These are phyloP conservation scores for Megamerina dolium DNA, from an alignment of 2,888 invertebrate species.

Conservation along the genomic window DNA sequence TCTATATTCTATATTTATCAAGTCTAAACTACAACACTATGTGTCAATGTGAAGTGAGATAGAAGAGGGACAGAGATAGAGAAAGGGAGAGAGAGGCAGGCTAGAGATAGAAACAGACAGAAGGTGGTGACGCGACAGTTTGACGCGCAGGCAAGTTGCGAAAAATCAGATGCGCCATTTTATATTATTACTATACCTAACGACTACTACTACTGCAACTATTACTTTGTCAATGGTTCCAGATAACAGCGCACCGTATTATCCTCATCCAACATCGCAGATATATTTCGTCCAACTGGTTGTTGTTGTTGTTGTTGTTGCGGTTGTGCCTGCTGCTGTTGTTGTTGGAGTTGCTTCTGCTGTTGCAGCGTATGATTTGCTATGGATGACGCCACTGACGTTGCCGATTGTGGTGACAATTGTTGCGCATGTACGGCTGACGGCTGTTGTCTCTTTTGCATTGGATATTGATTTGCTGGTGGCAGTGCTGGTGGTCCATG, in stretches of 20 bases:
- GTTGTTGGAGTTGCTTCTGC: no score
- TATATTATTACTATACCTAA: no score
- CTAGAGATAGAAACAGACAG: no score
- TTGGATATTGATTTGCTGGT: conserved; percentile 44
- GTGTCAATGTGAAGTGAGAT: no score
- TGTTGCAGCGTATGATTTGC: conserved; percentile 12
- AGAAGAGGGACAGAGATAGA: no score
- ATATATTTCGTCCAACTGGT: conserved; percentile 41
- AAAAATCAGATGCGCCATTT: no score
- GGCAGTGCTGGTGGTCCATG: conserved; percentile 40
- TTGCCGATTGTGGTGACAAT: conserved; percentile 39
- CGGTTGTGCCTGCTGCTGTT: conserved; percentile 15
- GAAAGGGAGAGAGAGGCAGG: no score
- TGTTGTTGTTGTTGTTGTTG: conserved; percentile 29
- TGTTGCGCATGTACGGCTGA: no score
- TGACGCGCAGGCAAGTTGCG: no score
- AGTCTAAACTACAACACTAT: no score
- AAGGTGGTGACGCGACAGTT: no score
- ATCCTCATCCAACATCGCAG: conserved; percentile 78
- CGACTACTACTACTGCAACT: background rate
- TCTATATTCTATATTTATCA: no score
- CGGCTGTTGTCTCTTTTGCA: conserved; percentile 38
- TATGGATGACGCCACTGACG: conserved; percentile 31
- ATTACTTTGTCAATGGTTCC: conserved; percentile 56
- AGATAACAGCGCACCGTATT: conserved; percentile 81